A percentile compares a stretch with the other conserved stretches of the same genome.
Evolutionary conservation across 2,888 invertebrate genomes (phyloP).

Genomic region (Xestia ashworthii): DNA sequence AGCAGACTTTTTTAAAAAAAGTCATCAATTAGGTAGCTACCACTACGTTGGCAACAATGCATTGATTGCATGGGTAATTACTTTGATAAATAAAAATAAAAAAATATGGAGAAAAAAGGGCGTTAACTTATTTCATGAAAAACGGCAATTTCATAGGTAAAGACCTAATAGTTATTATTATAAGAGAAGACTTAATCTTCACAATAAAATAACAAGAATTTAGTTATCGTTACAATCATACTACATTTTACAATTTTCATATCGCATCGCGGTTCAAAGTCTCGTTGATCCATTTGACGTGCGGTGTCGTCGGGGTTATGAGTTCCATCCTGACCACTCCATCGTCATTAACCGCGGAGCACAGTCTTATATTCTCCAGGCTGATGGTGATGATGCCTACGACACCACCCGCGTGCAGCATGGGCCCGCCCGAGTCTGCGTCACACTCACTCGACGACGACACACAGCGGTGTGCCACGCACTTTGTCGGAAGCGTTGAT

Average conservation of each 20-base stretch:
- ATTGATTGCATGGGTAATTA: too few species aligned
- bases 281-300: slow-evolving; percentile 40
- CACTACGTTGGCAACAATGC: too few species aligned
- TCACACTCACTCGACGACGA: slow-evolving; percentile 5
- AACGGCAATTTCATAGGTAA: too few species aligned
- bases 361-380: slow-evolving; percentile 32
- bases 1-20: too few species aligned
- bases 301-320: slow-evolving; percentile 37
- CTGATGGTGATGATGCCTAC: slow-evolving; percentile 47
- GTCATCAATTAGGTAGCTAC: too few species aligned
- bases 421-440: slow-evolving; percentile 49
- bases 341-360: slow-evolving; percentile 22
- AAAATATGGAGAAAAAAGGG: too few species aligned
- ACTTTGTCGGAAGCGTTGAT: slow-evolving; percentile 13
- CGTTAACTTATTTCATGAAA: too few species aligned
- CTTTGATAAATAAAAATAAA: too few species aligned
- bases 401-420: slow-evolving; percentile 40
- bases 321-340: slow-evolving; percentile 31
- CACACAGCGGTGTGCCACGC: slow-evolving; percentile 30
- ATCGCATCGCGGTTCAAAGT: slow-evolving; percentile 24
- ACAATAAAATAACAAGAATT: background rate
- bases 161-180: too few species aligned
- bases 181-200: too few species aligned
- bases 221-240: background rate
- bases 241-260: background rate